Evolutionary conservation across 2,797 vertebrate species (phyloP), one percentile per base, ranked within the genome.

Genomic region (Babyrousa celebensis): DNA sequence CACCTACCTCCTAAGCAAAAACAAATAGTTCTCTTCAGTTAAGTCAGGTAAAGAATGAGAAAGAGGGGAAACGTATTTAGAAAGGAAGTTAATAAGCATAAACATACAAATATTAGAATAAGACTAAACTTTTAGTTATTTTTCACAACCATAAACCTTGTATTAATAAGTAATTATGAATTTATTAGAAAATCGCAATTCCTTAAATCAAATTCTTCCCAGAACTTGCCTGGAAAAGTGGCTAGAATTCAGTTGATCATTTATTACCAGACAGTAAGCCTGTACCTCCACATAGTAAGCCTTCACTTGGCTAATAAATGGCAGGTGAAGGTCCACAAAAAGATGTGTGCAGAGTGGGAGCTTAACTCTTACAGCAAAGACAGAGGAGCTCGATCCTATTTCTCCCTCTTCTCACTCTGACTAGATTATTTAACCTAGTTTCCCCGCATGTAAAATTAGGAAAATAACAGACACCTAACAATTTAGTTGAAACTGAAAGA

Each of bases 171-270:
- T 56, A n/a, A 72, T 56, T 80, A 82, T 1, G 1, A 83, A 89
- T 77, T 78, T 91, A 82, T 62, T 56, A 91, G 11, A 21, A 96
- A 85, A 85, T 60, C 36, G 23, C 3, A 84, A 32, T 25, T 25
- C 21, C 68, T 92, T 95, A 86, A 78, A 71, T 60, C 70, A 93
- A 91, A 85, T 87, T 80, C n/a, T 78, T 94, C 67, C 86, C 91
- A 97, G 71, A 48, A 48, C 43, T 1, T 90, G 18, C 27, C 32
- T 93, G 29, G 75, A 78, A 95, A 94, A 88, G 74, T 93, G 10
- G 77, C 6, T 48, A 52, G 21, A 78, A 95, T 58, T 94, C 62
- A 95, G 67, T 2, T 77, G 58, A 85, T 77, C 25, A 77, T 32
- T 94, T 65, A 90, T 68, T 48, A 83, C 65, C 21, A 48, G 36